Evolutionary conservation across 2,113 vertebrate genomes (phyloP), one percentile per base, ranked within the genome.

Genomic region (Channa maculata): DNA sequence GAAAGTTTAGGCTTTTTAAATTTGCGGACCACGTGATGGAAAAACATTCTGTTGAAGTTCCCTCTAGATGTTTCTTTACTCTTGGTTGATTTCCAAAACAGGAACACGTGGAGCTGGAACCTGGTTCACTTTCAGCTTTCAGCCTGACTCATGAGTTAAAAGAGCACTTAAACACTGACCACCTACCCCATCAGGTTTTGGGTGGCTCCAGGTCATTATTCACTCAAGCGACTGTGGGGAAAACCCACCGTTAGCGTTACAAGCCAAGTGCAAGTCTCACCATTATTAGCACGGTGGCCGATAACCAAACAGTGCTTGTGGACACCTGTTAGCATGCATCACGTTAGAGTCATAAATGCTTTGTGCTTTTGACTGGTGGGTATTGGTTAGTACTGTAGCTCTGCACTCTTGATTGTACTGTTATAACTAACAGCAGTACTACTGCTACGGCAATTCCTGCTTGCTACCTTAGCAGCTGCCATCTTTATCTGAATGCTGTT

Each of bases 201-300:
- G n/a, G n/a, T n/a, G n/a, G n/a, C n/a, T n/a, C n/a, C n/a, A n/a
- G n/a, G n/a, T n/a, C n/a, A n/a, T n/a, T n/a, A n/a, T n/a, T n/a
- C n/a, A n/a, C n/a, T n/a, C n/a, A n/a, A n/a, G n/a, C n/a, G n/a
- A n/a, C n/a, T n/a, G n/a, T n/a, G n/a, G n/a, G n/a, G 24, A 24
- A 24, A 24, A 24, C 24, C 24, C 24, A 24, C 24, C 24, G 24
- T 24, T 24, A 24, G 13, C 38, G 53, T 14, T 60, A 60, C 55
- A 59, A 84, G 50, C 50, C 12, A 70, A 61, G 61, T 74, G 53
- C 53, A 65, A 49, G 65, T 67, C 52, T 61, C 48, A 78, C 48
- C 24, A 9, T 10, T 74, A 59, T 65, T 41, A 63, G 51, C 61
- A 45, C 41, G 52, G 62, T 69, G 41, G 50, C n/a, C 44, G 33